Evolutionary conservation across 2,797 vertebrate species (phyloP).

Genomic region (Spheniscus humboldti): DNA sequence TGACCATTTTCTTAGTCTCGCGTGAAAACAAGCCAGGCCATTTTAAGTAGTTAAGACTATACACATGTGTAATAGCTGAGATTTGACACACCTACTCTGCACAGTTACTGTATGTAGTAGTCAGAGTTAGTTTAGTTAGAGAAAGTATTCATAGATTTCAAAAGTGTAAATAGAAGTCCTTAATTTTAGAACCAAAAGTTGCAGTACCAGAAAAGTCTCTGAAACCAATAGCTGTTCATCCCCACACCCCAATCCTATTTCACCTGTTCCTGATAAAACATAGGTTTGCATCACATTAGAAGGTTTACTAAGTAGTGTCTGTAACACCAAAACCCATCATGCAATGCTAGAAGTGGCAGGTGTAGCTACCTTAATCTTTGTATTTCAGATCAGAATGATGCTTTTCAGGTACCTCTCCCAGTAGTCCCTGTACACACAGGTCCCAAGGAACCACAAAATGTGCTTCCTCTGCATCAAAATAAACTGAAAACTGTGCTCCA

Average conservation of each 20-base stretch:
- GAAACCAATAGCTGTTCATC: not conserved
- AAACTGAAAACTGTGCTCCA: not conserved
- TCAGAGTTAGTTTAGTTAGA: not conserved
- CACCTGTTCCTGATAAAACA: not conserved
- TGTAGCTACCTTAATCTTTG: not conserved
- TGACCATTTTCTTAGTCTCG: not conserved
- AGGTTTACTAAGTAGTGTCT: not conserved
- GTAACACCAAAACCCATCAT: not conserved
- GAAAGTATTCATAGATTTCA: not conserved
- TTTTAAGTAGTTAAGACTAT: not conserved
- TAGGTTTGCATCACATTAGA: not conserved
- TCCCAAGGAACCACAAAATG: not conserved
- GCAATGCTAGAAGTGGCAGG: not conserved
- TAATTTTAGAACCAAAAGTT: not conserved
- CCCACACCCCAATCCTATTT: not conserved
- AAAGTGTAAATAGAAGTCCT: not conserved
- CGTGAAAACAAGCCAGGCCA: not conserved
- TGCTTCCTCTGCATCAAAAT: not conserved
- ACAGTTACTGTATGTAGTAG: not conserved
- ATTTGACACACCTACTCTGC: not conserved
- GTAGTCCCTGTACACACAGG: not conserved
- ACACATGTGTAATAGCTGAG: not conserved
- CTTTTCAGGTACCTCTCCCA: not conserved
- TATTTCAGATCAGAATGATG: not conserved
- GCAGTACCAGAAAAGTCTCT: not conserved